Base-by-base conservation (phyloP, 2,113 vertebrate species). In the Oreochromis tanganicae region DNA sequence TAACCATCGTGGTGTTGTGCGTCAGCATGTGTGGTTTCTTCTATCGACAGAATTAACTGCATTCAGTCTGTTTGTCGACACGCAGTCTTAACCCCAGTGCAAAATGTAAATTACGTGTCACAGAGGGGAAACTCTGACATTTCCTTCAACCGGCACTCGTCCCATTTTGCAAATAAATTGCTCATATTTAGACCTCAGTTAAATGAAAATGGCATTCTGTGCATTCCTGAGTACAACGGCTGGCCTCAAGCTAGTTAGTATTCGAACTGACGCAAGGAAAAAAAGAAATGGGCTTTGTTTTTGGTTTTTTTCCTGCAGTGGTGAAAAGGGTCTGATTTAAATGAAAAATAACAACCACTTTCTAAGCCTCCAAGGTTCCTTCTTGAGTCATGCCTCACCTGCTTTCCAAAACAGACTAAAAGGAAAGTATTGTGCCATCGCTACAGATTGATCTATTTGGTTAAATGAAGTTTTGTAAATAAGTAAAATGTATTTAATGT, bases 401-500 rank as follows among this genome's bases (percentile, higher is more conserved):
- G 57, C 55, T 85, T 87, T 85, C 81, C 29, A 63, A 86, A 87
- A 52, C 17, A n/a, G 14, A 57, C 80, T 82, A 21, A 68, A 75
- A 43, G 6, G 43, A 55, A 83, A 52, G 57, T 13, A 34, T 11
- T 73, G 36, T 50, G 24, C 82, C 84, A 55, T 91, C 71, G 75
- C 75, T 81, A 50, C 78, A 71, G 82, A 92, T 89, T 91, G 85
- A 93, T 91, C 73, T 85, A 75, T 71, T 34, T 78, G 54, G 73
- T 88, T 92, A 81, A 93, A 86, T 71, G 56, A 91, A 93, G 88
- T 94, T 93, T 88, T 89, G 86, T 86, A 89, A 94, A 92, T 93
- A 90, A 81, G 83, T 95, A 90, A 88, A 93, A 92, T 92, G 91
- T 48, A 89, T 91, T 93, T 87, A 83, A 94, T 92, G 90, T 91